Evolutionary conservation across 2,888 invertebrate species (phyloP), one percentile per base, ranked within the genome.

Genomic region (Micoletzkya japonica): DNA sequence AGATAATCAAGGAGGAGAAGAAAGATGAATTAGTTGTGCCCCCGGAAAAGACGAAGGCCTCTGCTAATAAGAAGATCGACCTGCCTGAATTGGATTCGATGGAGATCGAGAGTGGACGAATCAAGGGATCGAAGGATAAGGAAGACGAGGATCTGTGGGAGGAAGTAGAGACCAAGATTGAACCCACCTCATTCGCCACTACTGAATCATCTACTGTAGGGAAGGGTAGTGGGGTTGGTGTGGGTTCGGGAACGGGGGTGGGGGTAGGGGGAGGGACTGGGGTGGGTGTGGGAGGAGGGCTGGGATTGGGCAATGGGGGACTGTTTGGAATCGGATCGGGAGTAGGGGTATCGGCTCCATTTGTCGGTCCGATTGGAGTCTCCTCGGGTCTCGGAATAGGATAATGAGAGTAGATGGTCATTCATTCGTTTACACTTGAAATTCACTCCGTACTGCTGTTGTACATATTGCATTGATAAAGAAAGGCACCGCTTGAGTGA

Each of bases 91-190:
- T 64, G 50, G 26, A 50, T 32, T 64, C 64, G 32, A 28, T 52
- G 32, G 64, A 64, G 36, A 64, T 64, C 30, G 64, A 64, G 20
- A n/a, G 28, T 17, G 64, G 64, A 64, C 20, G 64, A 50, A 50
- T 64, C n/a, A 64, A 64, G 52, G 30, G 36, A 14, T 24, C 34
- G 36, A 52, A 64, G n/a, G 64, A 64, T 14, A 39, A 20, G 7
- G 24, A 64, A 59, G 37, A 59, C 20, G 39, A 59, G 32, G 59
- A 59, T 39, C 28, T 39, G 17, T 59, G 37, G 57, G 34, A 57
- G 32, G 57, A 34, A 57, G 57, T 34, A 57, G 57, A 57, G 26
- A 0, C 32, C 7, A 57, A 57, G n/a, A 34, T 30, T 30, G 34
- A 7, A 24, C 36, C 36, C 17, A 37, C 14, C 14, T 20, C 10